Evolutionary conservation across 2,888 invertebrate genomes (phyloP), one percentile per base, ranked within the genome.

Genomic region (Chesias legatella): DNA sequence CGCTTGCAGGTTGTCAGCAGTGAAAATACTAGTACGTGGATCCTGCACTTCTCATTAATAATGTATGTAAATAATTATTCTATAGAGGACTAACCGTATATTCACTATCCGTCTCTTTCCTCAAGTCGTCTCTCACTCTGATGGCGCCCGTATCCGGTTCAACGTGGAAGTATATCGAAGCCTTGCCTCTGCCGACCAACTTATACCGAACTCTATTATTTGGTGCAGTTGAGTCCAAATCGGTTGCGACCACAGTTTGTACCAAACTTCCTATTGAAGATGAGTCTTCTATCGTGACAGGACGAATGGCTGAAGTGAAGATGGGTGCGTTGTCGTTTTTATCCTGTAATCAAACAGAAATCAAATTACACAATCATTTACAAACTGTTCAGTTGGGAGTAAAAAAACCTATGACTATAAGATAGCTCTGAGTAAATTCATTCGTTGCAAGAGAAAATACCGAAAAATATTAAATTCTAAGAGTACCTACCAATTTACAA

Each of bases 261-360:
- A 97, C 93, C 1, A 93, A 88, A 1, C 94, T 93, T 10, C 97
- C 96, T 43, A 96, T 94, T 0, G 94, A 90, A 0, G 94, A 92
- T 22, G 95, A 93, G 63, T 96, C 96, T 59, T 95, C 95, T 7
- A 97, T 84, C 0, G 95, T 94, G 1, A 96, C 92, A 0, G 96
- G 95, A 34, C 94, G 92, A 0, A 95, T 93, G 0, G 95, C 92
- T 0, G 94, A 92, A 0, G 94, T 94, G 73, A 97, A 97, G 33
- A 95, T 93, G 4, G 97, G 97, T 0, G 95, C 92, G 56, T 95
- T 94, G 77, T 97, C 96, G 74, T 97, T 97, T 52, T 94, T 92
- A 72, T 97, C 97, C 91, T 95, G 79, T 0, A 64, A 80, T 17
- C 13, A 17, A 17, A 17, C n/a, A n/a, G n/a, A n/a, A n/a, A n/a